Evolutionary conservation across 2,888 invertebrate species (phyloP).

Genomic region (Nebria brevicollis): DNA sequence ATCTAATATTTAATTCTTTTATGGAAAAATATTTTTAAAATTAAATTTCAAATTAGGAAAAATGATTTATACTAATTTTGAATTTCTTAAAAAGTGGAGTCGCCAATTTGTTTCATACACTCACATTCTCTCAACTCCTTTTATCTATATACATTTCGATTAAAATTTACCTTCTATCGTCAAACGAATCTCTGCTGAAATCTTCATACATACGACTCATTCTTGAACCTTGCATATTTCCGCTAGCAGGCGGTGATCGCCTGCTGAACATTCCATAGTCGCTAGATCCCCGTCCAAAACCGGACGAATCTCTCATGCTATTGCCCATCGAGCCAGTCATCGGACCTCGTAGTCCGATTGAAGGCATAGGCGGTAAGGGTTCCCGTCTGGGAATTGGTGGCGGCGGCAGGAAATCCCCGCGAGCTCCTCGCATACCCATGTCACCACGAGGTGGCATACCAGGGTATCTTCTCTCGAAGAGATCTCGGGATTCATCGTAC

Average conservation of each 20-base stretch:
- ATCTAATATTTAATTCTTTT: no score
- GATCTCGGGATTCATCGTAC: slow-evolving; percentile 81
- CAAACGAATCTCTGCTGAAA: slow-evolving; percentile 88
- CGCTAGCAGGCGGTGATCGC: slow-evolving; percentile 74
- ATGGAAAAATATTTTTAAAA: no score
- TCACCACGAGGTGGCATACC: slow-evolving; percentile 66
- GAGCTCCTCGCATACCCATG: slow-evolving; percentile 62
- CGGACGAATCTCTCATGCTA: slow-evolving; percentile 70
- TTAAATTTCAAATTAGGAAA: no score
- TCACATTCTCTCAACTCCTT: no score
- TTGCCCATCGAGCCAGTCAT: slow-evolving; percentile 71
- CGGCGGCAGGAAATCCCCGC: slow-evolving; percentile 77
- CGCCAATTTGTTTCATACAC: no score
- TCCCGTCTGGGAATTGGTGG: slow-evolving; percentile 77
- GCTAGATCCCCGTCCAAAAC: slow-evolving; percentile 68
- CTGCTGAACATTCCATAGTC: slow-evolving; percentile 87
- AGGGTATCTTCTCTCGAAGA: slow-evolving; percentile 84
- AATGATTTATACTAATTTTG: no score
- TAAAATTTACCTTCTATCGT: slow-evolving; percentile 78
- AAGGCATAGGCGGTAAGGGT: slow-evolving; percentile 79
- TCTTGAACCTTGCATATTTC: slow-evolving; percentile 58
- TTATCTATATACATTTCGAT: background rate
- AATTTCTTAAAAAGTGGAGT: no score
- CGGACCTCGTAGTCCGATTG: slow-evolving; percentile 64
- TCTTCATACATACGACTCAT: slow-evolving; percentile 82